These are phyloP conservation scores for Furnarius figulus DNA, from an alignment of 2,113 vertebrate genomes.

Conservation along the genomic window DNA sequence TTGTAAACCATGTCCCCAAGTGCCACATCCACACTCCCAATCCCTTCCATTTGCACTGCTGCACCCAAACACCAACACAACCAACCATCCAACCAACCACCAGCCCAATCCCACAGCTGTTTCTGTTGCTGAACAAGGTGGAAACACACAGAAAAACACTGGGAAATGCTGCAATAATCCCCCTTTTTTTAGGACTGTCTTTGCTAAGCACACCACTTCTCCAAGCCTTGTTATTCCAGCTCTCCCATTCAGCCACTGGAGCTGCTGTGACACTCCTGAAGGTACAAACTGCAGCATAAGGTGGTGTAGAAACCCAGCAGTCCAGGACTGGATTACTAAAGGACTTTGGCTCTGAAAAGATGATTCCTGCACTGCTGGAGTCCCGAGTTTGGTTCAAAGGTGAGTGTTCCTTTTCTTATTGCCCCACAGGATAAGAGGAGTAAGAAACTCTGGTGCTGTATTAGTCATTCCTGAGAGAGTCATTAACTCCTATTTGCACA, in stretches of 20 bases:
- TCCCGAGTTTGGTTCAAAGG: background rate
- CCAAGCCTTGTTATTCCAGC: background rate
- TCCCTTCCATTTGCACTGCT: background rate
- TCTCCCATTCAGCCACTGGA: background rate
- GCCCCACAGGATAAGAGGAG: background rate
- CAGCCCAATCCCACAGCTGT: too few relatives aligned
- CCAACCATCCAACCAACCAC: background rate
- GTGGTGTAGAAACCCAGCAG: background rate
- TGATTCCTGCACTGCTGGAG: background rate
- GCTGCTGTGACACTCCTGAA: background rate
- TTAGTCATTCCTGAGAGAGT: background rate
- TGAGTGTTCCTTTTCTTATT: background rate
- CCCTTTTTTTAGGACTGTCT: background rate
- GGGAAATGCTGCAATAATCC: background rate
- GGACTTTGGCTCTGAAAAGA: background rate
- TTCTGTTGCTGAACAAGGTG: background rate
- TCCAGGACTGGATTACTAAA: background rate
- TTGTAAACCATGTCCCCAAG: background rate
- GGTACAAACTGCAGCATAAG: accelerated
- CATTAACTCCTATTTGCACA: background rate
- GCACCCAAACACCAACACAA: background rate
- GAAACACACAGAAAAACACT: background rate
- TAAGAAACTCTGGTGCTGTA: background rate
- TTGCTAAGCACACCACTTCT: background rate
- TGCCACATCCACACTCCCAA: background rate